phyloP scores from a whole-genome alignment of 2,113 vertebrate genomes.

The Phyllopteryx taeniolatus region DNA sequence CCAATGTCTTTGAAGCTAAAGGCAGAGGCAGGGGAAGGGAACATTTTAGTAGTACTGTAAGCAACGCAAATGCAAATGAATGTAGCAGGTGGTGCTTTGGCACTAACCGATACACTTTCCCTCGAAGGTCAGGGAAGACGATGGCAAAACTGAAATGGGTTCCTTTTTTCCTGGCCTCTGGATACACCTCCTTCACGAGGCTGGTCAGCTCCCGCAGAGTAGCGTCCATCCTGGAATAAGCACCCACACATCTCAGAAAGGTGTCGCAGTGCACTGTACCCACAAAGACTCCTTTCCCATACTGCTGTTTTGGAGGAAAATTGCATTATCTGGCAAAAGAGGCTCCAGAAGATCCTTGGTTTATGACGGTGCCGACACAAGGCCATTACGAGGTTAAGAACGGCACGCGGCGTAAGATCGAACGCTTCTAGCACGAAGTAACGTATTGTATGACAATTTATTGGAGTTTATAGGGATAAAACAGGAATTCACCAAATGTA shows the following conservation, averaged over 20 bases:
- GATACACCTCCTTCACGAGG: conserved; percentile 96
- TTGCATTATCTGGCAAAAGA: too few species aligned
- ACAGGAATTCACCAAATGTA: too few species aligned
- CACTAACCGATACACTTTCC: conserved; percentile 86
- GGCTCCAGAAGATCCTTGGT: too few species aligned
- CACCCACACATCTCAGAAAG: neutral
- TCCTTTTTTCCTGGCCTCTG: conserved; percentile 95
- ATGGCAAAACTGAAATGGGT: conserved; percentile 97
- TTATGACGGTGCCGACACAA: too few species aligned
- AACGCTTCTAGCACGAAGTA: too few species aligned
- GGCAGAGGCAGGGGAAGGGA: neutral
- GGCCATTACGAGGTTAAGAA: too few species aligned
- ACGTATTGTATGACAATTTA: too few species aligned
- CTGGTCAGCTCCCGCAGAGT: conserved; percentile 95
- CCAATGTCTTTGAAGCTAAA: conserved; percentile 93
- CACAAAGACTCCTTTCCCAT: too few species aligned
- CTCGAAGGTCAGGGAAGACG: conserved; percentile 90
- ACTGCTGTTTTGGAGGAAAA: too few species aligned
- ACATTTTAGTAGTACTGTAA: neutral
- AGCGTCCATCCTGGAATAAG: conserved; percentile 88
- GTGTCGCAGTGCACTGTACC: neutral
- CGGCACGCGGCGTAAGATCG: too few species aligned
- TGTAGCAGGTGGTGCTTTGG: neutral
- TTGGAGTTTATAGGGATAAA: too few species aligned
- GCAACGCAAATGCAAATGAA: too few species aligned